Conservation (phyloP, 2,888 invertebrate species). For the Ennomos quercinarius region DNA sequence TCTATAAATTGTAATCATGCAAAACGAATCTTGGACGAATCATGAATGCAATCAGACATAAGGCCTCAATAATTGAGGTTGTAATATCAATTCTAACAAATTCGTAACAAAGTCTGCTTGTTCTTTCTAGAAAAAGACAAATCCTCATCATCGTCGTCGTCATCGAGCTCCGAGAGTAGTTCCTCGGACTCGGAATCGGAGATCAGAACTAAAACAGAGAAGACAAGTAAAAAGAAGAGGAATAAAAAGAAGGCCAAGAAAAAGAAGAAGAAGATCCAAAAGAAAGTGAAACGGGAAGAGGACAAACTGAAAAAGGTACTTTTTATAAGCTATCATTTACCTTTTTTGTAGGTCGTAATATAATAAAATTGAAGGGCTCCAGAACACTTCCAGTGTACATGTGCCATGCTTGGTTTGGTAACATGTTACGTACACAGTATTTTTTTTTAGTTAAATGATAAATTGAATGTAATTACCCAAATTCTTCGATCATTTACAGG, state of each 20-base stretch:
- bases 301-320: constrained; percentile 85
- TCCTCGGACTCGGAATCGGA: constrained; percentile 73
- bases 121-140: constrained; percentile 53
- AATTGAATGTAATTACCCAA: background rate
- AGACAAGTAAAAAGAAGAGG: constrained; percentile 81
- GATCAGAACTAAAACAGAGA: constrained; percentile 74
- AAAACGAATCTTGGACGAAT: too few relatives aligned
- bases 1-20: too few relatives aligned
- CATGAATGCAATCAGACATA: too few relatives aligned
- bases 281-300: constrained; percentile 79
- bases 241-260: constrained; percentile 79
- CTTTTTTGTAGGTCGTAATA: too few relatives aligned
- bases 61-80: too few relatives aligned
- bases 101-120: background rate
- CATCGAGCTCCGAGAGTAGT: constrained; percentile 67
- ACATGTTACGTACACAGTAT: too few relatives aligned
- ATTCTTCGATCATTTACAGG: constrained; percentile 61
- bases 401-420: too few relatives aligned
- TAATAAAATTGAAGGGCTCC: too few relatives aligned
- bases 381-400: too few relatives aligned
- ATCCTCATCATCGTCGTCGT: constrained; percentile 63
- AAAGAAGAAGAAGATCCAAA: constrained; percentile 74
- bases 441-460: too few relatives aligned
- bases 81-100: too few relatives aligned
- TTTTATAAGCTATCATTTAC: background rate